A percentile compares a stretch with the other conserved stretches of the same genome.
Conservation (phyloP, 2,888 invertebrate species). For the Trypoxylon attenuatum region DNA sequence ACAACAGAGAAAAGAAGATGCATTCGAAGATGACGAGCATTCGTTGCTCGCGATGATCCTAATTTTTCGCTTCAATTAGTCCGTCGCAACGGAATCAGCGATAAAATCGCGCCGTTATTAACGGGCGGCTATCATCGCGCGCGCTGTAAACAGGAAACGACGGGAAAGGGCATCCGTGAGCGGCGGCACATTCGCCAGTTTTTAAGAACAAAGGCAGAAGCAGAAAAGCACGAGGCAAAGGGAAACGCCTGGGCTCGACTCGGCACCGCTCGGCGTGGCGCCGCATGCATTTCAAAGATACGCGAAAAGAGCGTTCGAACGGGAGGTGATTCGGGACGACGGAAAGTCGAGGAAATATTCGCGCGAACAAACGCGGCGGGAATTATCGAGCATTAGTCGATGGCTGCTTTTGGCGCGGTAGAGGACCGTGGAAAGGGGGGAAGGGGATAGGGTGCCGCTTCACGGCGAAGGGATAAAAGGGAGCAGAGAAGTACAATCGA, state of each 20-base stretch:
- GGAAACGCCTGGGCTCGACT: slow-evolving; percentile 30
- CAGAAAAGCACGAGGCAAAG: neutral
- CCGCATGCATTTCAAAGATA: slow-evolving; percentile 49
- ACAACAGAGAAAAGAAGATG: too few relatives aligned
- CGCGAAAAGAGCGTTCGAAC: slow-evolving; percentile 52
- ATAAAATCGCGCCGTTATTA: slow-evolving; percentile 27
- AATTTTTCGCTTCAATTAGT: too few relatives aligned
- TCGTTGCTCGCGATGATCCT: too few relatives aligned
- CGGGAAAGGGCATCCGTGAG: slow-evolving; percentile 35
- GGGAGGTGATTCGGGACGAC: slow-evolving; percentile 46
- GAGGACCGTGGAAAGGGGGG: slow-evolving; percentile 44
- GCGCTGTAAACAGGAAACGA: slow-evolving; percentile 24
- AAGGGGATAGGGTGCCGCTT: slow-evolving; percentile 36
- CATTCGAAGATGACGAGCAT: too few relatives aligned
- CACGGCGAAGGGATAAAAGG: slow-evolving; percentile 62
- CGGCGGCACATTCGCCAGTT: slow-evolving; percentile 24
- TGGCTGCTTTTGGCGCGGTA: slow-evolving; percentile 63
- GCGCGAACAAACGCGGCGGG: slow-evolving; percentile 58
- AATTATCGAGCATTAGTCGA: slow-evolving; percentile 70
- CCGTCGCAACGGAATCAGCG: slow-evolving; percentile 28
- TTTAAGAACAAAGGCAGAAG: slow-evolving; percentile 39
- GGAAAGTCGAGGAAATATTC: slow-evolving; percentile 59
- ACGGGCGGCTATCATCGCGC: slow-evolving; percentile 17
- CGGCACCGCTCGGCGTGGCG: slow-evolving; percentile 9
- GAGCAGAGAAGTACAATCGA: slow-evolving; percentile 71